Conservation (phyloP, 1,140 invertebrate genomes). For the Cyclargus thomasi region DNA sequence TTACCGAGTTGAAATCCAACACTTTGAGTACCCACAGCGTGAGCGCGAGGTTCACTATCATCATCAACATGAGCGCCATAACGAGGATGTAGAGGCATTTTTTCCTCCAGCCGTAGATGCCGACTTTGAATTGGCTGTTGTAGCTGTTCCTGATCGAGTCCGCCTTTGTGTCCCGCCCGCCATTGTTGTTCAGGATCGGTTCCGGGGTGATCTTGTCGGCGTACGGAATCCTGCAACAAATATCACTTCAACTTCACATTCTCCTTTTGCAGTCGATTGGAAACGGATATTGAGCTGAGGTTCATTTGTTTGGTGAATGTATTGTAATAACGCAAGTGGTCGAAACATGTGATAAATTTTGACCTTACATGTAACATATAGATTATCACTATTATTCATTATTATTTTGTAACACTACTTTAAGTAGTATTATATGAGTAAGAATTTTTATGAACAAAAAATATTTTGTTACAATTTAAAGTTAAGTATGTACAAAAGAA, state of each 20-base stretch:
- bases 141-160: slow-evolving; percentile 71
- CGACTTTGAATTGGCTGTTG: slow-evolving; percentile 84
- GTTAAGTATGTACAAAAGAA: too few relatives aligned
- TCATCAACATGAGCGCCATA: slow-evolving; percentile 87
- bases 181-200: slow-evolving; percentile 69
- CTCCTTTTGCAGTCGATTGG: not conserved
- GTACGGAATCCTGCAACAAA: slow-evolving; percentile 71
- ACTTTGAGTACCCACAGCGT: slow-evolving; percentile 97
- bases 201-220: slow-evolving; percentile 71
- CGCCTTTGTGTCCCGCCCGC: slow-evolving; percentile 62
- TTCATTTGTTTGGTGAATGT: not conserved
- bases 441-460: too few relatives aligned
- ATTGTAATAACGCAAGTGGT: not conserved
- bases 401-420: too few relatives aligned
- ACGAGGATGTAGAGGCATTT: slow-evolving; percentile 93
- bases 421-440: too few relatives aligned
- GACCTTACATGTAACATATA: too few relatives aligned
- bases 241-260: slow-evolving; percentile 37
- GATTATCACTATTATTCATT: too few relatives aligned
- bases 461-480: too few relatives aligned
- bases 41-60: slow-evolving; percentile 94
- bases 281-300: not conserved
- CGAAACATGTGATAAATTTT: too few relatives aligned
- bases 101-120: slow-evolving; percentile 97
- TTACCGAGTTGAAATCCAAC: slow-evolving; percentile 95